These are phyloP conservation scores for Paedocypris sp. DNA, from an alignment of 2,113 vertebrate species.

Conservation along the genomic window DNA sequence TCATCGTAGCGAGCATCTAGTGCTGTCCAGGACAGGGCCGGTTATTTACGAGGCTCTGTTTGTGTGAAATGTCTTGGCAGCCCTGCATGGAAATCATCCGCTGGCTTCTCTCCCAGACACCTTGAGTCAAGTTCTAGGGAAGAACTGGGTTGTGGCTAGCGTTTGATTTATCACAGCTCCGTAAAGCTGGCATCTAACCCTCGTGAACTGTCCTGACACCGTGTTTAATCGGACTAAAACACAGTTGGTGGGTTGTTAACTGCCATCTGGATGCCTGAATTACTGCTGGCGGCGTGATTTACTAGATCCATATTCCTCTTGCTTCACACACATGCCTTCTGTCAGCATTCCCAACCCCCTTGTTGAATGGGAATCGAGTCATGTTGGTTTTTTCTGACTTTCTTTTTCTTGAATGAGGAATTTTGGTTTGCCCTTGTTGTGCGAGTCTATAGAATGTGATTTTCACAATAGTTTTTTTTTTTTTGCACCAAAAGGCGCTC, in stretches of 20 bases:
- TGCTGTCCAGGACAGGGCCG: constrained; percentile 16
- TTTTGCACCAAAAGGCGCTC: too few relatives aligned
- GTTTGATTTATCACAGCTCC: constrained; percentile 1
- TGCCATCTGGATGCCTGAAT: background rate
- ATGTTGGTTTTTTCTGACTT: too few relatives aligned
- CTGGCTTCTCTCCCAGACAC: constrained; percentile 29
- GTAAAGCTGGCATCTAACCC: background rate
- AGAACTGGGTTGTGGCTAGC: constrained; percentile 21
- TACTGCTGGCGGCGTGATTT: background rate
- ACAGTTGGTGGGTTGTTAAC: background rate
- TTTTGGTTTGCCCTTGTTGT: too few relatives aligned
- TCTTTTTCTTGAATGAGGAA: too few relatives aligned
- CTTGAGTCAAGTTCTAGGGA: constrained; percentile 31
- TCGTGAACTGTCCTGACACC: background rate
- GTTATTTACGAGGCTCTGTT: constrained; percentile 31
- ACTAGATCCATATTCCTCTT: too few relatives aligned
- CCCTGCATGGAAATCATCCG: constrained; percentile 11
- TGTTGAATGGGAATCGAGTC: too few relatives aligned
- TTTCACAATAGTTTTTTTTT: too few relatives aligned
- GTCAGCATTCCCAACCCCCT: too few relatives aligned
- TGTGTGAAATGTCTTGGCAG: constrained; percentile 22
- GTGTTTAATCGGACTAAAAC: background rate
- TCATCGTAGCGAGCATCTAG: background rate
- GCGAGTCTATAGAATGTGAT: too few relatives aligned
- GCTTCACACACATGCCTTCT: too few relatives aligned